phyloP scores from a whole-genome alignment of 2,797 vertebrate species.

The Channallabes apus region DNA sequence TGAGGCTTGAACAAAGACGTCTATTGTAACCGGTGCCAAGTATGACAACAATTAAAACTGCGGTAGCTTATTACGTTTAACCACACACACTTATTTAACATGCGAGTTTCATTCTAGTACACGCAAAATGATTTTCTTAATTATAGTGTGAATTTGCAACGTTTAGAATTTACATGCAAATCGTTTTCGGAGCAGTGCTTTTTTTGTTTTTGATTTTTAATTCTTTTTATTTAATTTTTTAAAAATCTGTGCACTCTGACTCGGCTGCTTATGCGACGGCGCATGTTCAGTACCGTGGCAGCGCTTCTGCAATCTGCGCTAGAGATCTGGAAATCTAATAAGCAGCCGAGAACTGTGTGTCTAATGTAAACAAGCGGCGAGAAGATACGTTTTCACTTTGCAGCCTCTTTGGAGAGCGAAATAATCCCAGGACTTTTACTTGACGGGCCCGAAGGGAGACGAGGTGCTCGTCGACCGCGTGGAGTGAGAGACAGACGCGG shows the following conservation, averaged over 20 bases:
- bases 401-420: conserved; percentile 48
- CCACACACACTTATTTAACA: neutral
- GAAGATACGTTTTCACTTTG: conserved; percentile 43
- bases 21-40: neutral
- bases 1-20: neutral
- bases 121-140: neutral
- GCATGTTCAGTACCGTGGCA: conserved; percentile 21
- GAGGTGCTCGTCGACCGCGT: conserved; percentile 41
- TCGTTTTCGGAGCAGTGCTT: neutral
- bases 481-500: neutral
- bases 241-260: neutral
- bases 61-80: neutral
- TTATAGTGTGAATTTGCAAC: neutral
- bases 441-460: conserved; percentile 51
- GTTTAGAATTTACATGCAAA: neutral
- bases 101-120: neutral
- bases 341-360: conserved; percentile 28
- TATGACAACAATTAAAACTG: neutral
- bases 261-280: neutral
- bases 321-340: conserved; percentile 50
- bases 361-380: conserved; percentile 53
- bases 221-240: too few species aligned
- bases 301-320: conserved; percentile 39
- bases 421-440: conserved; percentile 50
- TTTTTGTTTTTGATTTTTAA: too few species aligned